Percentiles rank a stretch among this genome's conserved stretches.
These are phyloP conservation scores for Neosilurus hyrtlii DNA, from an alignment of 2,797 vertebrate species.

Conservation along the genomic window DNA sequence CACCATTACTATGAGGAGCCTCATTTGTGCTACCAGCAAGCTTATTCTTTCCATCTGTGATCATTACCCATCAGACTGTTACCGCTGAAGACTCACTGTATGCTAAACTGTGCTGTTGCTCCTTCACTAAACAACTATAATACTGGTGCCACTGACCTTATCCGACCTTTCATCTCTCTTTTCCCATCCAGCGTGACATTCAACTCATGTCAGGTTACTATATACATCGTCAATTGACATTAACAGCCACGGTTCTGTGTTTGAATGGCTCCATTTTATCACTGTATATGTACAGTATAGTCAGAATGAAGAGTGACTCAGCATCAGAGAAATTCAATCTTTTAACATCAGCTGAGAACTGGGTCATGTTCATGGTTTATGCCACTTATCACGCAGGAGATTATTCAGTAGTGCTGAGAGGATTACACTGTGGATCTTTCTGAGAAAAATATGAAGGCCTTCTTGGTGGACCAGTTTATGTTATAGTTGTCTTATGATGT, in stretches of 20 bases:
- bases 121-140: not conserved
- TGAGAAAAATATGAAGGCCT: slow-evolving; percentile 29
- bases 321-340: not conserved
- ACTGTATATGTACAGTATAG: not conserved
- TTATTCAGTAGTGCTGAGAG: slow-evolving; percentile 32
- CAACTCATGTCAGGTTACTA: not conserved
- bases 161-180: not conserved
- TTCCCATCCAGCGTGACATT: not conserved
- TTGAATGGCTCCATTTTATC: not conserved
- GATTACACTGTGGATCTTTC: slow-evolving; percentile 42
- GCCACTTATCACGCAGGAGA: slow-evolving; percentile 42
- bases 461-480: not conserved
- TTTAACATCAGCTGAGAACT: slow-evolving; percentile 19
- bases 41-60: not conserved
- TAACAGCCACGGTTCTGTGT: not conserved
- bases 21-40: not conserved
- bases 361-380: slow-evolving; percentile 26
- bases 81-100: not conserved
- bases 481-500: not conserved
- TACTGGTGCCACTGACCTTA: not conserved
- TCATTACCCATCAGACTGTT: not conserved
- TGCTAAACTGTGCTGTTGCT: not conserved
- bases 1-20: not conserved
- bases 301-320: slow-evolving; percentile 19
- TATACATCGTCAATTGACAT: not conserved